Conservation (phyloP, 2,797 vertebrate species). For the Bucorvus abyssinicus region DNA sequence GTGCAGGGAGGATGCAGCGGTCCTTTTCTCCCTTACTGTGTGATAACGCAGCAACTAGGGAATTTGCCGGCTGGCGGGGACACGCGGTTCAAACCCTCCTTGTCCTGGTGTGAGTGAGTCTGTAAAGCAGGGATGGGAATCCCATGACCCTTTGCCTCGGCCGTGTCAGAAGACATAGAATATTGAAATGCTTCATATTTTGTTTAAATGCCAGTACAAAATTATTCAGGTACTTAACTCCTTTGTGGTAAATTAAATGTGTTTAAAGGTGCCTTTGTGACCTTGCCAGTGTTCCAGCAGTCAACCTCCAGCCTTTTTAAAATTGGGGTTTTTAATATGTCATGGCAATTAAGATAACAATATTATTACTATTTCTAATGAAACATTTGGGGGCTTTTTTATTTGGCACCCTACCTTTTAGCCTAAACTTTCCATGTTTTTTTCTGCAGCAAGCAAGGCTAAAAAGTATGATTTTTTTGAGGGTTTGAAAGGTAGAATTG, state of each 20-base stretch:
- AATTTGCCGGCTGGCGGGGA: accelerated
- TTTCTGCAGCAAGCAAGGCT: neutral
- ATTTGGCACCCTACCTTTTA: neutral
- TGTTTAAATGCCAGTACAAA: neutral
- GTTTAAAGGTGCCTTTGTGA: neutral
- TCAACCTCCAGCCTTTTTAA: neutral
- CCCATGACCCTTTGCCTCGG: neutral
- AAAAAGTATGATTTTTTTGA: neutral
- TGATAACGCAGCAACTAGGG: neutral
- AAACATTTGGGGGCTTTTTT: neutral
- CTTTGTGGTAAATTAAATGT: neutral
- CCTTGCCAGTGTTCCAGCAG: neutral
- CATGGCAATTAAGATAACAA: neutral
- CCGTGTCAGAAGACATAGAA: neutral
- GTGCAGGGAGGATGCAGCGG: neutral
- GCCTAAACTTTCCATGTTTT: neutral
- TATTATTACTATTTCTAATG: neutral
- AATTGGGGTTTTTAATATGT: accelerated
- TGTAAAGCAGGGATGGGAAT: neutral
- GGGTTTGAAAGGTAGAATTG: neutral
- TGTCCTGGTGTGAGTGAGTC: neutral
- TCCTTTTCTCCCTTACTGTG: neutral
- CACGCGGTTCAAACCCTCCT: neutral
- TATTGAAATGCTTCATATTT: neutral
- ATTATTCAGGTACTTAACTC: neutral